Evolutionary conservation across 2,888 invertebrate species (phyloP).

Genomic region (Eumacrocentrus americanus): DNA sequence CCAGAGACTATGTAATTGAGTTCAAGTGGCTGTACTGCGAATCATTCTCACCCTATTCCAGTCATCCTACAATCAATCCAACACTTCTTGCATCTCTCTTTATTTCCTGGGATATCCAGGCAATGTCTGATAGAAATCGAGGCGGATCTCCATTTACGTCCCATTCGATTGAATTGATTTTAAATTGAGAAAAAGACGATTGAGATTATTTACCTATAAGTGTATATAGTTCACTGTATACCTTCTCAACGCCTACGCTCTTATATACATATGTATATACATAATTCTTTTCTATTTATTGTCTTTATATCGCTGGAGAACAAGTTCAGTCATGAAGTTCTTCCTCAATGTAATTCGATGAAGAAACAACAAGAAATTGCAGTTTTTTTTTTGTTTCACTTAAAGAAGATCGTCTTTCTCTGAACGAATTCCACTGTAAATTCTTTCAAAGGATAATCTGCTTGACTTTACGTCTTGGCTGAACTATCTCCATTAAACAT

Average conservation of each 20-base stretch:
- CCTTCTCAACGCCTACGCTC: no score
- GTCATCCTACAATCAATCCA: neutral
- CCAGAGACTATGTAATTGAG: neutral
- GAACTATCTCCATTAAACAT: conserved; percentile 13
- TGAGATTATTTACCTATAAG: conserved; percentile 44
- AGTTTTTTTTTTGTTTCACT: no score
- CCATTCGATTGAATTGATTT: no score
- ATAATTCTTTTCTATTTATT: no score
- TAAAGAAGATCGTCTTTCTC: no score
- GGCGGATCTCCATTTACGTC: conserved; percentile 49
- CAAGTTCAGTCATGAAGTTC: no score
- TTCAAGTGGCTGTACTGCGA: neutral
- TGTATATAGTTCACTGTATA: neutral
- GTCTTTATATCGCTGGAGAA: no score
- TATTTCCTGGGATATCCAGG: conserved; percentile 32
- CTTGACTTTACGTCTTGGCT: neutral
- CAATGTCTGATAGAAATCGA: conserved; percentile 36
- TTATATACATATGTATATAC: no score
- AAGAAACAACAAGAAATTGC: no score
- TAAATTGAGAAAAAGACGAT: conserved; percentile 44
- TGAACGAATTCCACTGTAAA: neutral
- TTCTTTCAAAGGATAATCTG: conserved; percentile 11
- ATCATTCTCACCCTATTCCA: conserved; percentile 1
- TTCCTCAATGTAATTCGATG: no score
- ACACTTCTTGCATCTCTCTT: conserved; percentile 4